phyloP scores from a whole-genome alignment of 30 jellyfish, hydroid and myxozoan species.

The Catostylus mosaicus region DNA sequence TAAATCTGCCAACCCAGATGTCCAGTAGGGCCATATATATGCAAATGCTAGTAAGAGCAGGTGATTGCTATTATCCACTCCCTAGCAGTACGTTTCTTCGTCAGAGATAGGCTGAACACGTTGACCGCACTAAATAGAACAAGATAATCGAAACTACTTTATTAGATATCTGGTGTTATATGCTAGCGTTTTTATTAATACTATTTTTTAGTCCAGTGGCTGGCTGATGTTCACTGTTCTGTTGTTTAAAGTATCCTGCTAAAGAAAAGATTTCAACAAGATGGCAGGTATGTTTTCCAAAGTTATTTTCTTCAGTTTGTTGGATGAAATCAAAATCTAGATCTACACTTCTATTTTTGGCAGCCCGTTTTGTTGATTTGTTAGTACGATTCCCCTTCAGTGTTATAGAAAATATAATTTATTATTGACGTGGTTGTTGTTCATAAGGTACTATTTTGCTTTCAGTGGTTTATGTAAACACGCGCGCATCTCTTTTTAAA shows the following conservation, averaged over 20 bases:
- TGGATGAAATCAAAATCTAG: not conserved
- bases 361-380: too few species aligned
- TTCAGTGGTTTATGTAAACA: too few species aligned
- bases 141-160: not conserved
- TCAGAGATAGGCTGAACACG: not conserved
- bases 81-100: not conserved
- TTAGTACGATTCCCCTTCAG: too few species aligned
- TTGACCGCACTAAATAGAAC: not conserved
- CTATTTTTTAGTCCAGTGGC: too few species aligned
- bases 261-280: not conserved
- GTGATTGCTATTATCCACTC: not conserved
- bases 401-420: too few species aligned
- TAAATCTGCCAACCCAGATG: not conserved
- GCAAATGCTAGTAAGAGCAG: conserved; percentile 9
- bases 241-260: not conserved
- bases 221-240: not conserved
- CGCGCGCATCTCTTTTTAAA: too few species aligned
- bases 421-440: too few species aligned
- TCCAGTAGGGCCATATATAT: not conserved
- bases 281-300: conserved; percentile 1
- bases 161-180: too few species aligned
- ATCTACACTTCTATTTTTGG: too few species aligned
- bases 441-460: too few species aligned
- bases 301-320: not conserved
- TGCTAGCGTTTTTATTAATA: too few species aligned